Evolutionary conservation across 1,140 invertebrate genomes (phyloP), one percentile per base, ranked within the genome.

Genomic region (Drosophila repleta): DNA sequence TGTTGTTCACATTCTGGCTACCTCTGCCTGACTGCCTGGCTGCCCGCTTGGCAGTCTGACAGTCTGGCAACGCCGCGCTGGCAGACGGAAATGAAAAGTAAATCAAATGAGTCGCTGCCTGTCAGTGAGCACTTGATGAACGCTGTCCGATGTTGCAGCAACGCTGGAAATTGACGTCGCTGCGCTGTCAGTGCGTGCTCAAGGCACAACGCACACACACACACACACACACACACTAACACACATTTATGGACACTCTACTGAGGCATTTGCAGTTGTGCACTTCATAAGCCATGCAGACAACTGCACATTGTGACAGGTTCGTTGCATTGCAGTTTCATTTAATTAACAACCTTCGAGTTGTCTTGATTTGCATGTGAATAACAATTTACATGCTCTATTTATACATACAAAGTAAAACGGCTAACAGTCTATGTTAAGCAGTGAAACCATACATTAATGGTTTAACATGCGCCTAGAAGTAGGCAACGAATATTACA

Each of bases 1-100:
- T 18, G 18, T 8, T 17, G 17, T 20, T 35, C 32, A 35, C 11
- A 35, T 35, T 35, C 32, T 32, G 35, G 7, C 41, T 13, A 15
- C 3, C 13, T 29, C 15, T 17, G 32, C 4, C 41, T 8, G 13
- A 6, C 20, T 32, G 26, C 35, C 29, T 24, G 29, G 13, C 46
- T 26, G 43, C 5, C 39, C 4, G 17, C 7, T 46, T 20, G 24
- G 2, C 45, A 8, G 11, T 29, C 43, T 8, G 20, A 11, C 20
- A 8, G 39, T 49, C 55, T 39, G 45, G 60, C 21, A 20, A 32
- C 32, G 43, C 35, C 60, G 46, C 56, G n/a, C 63, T 75, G 74
- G 67, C 81, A 83, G 81, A 71, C 79, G 88, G 88, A 90, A 90
- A 90, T 90, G 79, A 84, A 84, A 88, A 90, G 83, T 90, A 90